Conservation (phyloP, 2,888 invertebrate species). For the Apantesis nais region DNA sequence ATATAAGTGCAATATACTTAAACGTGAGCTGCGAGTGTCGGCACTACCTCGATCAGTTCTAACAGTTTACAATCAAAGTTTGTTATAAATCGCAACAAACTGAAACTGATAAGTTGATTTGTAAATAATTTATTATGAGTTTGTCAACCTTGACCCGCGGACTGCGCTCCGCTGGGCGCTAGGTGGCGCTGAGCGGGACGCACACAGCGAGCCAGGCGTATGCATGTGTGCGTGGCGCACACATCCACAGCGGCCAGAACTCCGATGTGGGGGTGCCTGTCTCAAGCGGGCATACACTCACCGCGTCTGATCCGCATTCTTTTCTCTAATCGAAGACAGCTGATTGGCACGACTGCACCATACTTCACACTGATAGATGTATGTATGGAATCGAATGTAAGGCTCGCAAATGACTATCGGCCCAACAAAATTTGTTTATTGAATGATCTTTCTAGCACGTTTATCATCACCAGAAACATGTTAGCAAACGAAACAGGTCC, state of each 20-base stretch:
- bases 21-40: slow-evolving; percentile 43
- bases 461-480: not conserved
- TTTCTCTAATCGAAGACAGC: slow-evolving; percentile 61
- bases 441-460: not conserved
- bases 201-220: slow-evolving; percentile 54
- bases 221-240: slow-evolving; percentile 67
- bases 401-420: not conserved
- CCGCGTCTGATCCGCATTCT: slow-evolving; percentile 57
- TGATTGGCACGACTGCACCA: slow-evolving; percentile 63
- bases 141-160: slow-evolving; percentile 79
- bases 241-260: slow-evolving; percentile 48
- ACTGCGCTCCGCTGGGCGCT: slow-evolving; percentile 61
- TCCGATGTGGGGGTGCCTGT: slow-evolving; percentile 60
- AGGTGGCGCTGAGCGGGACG: slow-evolving; percentile 72
- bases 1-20: slow-evolving; percentile 46
- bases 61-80: slow-evolving; percentile 31
- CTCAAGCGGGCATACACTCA: slow-evolving; percentile 53
- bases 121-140: slow-evolving; percentile 76
- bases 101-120: slow-evolving; percentile 66
- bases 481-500: not conserved
- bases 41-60: slow-evolving; percentile 30
- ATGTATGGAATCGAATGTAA: slow-evolving; percentile 33
- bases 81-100: slow-evolving; percentile 38
- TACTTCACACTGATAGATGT: slow-evolving; percentile 44
- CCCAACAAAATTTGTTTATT: not conserved